Conservation (phyloP, 2,113 vertebrate genomes). For the Sorex araneus region DNA sequence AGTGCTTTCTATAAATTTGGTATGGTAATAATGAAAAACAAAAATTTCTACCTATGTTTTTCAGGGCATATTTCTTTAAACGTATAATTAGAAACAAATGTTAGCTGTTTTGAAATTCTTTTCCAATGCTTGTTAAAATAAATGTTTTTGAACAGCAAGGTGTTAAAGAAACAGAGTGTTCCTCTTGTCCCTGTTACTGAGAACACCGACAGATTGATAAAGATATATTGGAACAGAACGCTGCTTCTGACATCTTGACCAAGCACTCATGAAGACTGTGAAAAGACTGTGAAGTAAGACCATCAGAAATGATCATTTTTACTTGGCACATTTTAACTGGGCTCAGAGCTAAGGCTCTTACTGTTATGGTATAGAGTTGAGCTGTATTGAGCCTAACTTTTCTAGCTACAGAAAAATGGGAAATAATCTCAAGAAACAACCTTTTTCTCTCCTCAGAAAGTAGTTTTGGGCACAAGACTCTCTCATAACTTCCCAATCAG, state of each 20-base stretch:
- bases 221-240: background rate
- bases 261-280: background rate
- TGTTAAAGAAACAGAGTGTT: slow-evolving; percentile 76
- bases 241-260: slow-evolving; percentile 24
- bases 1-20: slow-evolving; percentile 66
- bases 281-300: background rate
- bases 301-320: background rate
- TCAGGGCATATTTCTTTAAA: slow-evolving; percentile 52
- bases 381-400: slow-evolving; percentile 75
- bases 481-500: slow-evolving; percentile 70
- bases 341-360: slow-evolving; percentile 52
- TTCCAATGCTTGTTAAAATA: slow-evolving; percentile 68
- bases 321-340: slow-evolving; percentile 29
- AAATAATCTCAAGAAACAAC: slow-evolving; percentile 66
- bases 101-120: slow-evolving; percentile 75
- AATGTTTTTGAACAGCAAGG: slow-evolving; percentile 77
- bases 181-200: background rate
- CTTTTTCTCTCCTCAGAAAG: slow-evolving; percentile 61
- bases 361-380: background rate
- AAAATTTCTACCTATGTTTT: slow-evolving; percentile 44
- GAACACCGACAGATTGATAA: slow-evolving; percentile 25
- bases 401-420: slow-evolving; percentile 71
- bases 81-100: slow-evolving; percentile 70
- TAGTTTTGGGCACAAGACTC: slow-evolving; percentile 67
- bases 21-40: slow-evolving; percentile 66